Evolutionary conservation across 2,888 invertebrate genomes (phyloP), one percentile per base, ranked within the genome.

Genomic region (Leptinotarsa rubiginosa): DNA sequence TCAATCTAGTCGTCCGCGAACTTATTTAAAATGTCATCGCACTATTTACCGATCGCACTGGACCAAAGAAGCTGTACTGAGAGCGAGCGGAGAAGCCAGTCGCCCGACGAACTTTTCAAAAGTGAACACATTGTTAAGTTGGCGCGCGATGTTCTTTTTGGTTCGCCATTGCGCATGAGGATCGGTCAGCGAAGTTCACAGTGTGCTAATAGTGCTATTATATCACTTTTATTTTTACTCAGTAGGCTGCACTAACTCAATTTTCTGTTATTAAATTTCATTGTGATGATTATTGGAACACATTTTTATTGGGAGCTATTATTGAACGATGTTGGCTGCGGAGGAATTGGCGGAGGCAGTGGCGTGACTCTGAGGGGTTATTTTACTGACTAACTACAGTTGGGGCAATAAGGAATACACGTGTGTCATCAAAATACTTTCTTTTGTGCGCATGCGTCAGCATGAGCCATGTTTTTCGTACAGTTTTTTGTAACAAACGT

Each of bases 61-160:
- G 77, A 73, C 75, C 75, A 74, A 74, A 72, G 77, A 77, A 70
- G 77, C 77, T 77, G 77, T 65, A 75, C 77, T 75, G 62, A 69
- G 65, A 70, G 70, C 67, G 65, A 70, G 59, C 72, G 49, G 56
- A 56, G 20, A n/a, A 50, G 65, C 31, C 52, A 65, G 25, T 64
- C 66, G 66, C 72, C 49, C 75, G 72, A 73, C 73, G 59, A 78
- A 78, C 77, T 78, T 78, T 78, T 78, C 76, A 78, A 78, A 78
- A 74, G 76, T 66, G 76, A 78, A 78, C 77, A 78, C 77, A 78
- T 78, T 76, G 77, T 68, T 54, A 68, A 76, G 72, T 78, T 78
- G 72, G 71, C 77, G 77, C 75, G 75, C 74, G 70, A 71, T 72
- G 75, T 75, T 78, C 74, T 72, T 76, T 72, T 72, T 62, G 67